Base-by-base conservation (phyloP, 2,113 vertebrate species). In the Sterna hirundo region DNA sequence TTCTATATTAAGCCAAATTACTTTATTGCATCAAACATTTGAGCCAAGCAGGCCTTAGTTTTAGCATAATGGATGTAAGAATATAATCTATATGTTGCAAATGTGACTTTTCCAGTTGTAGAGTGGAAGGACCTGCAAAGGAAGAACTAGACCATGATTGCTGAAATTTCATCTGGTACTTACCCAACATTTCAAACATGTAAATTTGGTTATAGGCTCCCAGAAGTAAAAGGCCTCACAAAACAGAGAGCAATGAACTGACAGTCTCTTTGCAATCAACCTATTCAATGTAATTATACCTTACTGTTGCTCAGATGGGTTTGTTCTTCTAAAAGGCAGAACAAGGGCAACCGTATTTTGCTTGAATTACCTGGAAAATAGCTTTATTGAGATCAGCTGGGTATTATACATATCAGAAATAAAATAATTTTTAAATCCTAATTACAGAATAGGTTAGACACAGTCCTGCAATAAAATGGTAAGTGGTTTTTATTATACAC, bases 1-100 rank as follows among this genome's bases (percentile, higher is more conserved):
- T 46, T 92, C 90, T 93, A 92, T 94, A 75, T 92, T 88, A 83
- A 96, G 69, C 20, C 60, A 83, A 93, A 95, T 77, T 62, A 74
- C 44, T 74, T 49, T 27, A 85, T 76, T 90, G 36, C 86, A 74
- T 69, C 74, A 76, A 94, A 79, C 44, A 68, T 76, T 88, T 86
- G 55, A 93, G 68, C 20, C 65, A 82, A 94, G 65, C 26, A 75
- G 23, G 65, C 71, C 51, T 80, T 57, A 81, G 36, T 74, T 94
- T 88, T 71, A 86, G 54, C 49, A 40, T 13, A 62, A 72, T 22
- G 7, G 64, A 18, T 52, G 34, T 60, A 55, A 79, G 66, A 80
- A 60, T 69, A 26, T 86, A 89, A 61, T 72, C 46, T 65, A 21
- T 61, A 27, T 27, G 46, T 69, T 69, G 65, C 54, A 85, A 92